A percentile compares a stretch with the other conserved stretches of the same genome.
phyloP scores from a whole-genome alignment of 1,140 invertebrate species.

The Sogatella furcifera region DNA sequence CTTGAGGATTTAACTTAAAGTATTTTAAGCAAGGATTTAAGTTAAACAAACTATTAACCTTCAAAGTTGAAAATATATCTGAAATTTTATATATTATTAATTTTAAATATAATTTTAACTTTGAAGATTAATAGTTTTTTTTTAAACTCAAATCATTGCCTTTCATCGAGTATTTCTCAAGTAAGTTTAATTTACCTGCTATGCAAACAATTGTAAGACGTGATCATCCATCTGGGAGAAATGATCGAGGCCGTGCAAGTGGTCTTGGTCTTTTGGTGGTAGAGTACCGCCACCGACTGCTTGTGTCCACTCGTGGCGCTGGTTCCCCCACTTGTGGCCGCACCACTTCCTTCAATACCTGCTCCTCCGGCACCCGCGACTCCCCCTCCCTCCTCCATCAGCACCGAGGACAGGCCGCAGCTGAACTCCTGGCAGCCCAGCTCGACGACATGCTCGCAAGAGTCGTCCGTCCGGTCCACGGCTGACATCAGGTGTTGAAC shows the following conservation, averaged over 20 bases:
- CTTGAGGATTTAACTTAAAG: no score
- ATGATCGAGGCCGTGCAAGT: constrained; percentile 47
- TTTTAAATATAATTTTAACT: no score
- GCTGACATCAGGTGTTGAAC: constrained; percentile 28
- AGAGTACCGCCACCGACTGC: constrained; percentile 43
- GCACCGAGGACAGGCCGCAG: not conserved
- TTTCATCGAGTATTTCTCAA: no score
- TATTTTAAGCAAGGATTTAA: no score
- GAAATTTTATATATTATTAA: no score
- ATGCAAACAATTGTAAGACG: constrained; percentile 45
- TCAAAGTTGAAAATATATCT: no score
- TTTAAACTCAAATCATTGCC: no score
- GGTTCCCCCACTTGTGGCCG: constrained; percentile 35
- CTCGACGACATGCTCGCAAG: constrained; percentile 38
- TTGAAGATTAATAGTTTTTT: no score
- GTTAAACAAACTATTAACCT: no score
- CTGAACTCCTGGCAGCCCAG: constrained; percentile 41
- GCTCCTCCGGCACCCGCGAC: constrained; percentile 28
- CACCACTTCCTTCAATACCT: constrained; percentile 40
- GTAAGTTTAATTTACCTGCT: no score
- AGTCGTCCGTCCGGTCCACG: constrained; percentile 31
- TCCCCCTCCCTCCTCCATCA: not conserved
- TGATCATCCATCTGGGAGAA: constrained; percentile 42
- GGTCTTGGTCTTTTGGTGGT: constrained; percentile 38
- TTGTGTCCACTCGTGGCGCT: constrained; percentile 41